Percentiles rank a stretch among this genome's conserved stretches.
Conservation (phyloP, 2,888 invertebrate genomes). For the Lepetodrilus schrolli region DNA sequence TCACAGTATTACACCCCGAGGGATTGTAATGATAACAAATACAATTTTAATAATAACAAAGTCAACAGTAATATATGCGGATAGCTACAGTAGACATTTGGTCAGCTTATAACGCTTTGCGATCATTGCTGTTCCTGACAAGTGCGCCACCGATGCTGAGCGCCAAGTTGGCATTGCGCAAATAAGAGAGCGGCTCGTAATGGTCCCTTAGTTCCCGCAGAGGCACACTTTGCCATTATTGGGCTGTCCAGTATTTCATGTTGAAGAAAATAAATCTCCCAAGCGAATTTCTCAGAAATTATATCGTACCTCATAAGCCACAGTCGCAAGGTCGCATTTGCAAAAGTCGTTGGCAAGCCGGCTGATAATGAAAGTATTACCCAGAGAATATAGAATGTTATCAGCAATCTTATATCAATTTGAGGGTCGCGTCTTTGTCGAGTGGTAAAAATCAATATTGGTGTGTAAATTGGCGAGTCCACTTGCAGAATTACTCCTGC, state of each 20-base stretch:
- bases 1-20: too few relatives aligned
- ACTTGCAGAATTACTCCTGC: neutral
- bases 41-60: too few relatives aligned
- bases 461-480: conserved; percentile 10
- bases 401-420: conserved; percentile 27
- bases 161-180: too few relatives aligned
- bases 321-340: neutral
- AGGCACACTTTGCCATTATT: neutral
- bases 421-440: conserved; percentile 9
- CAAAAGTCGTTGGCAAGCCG: neutral
- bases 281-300: neutral
- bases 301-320: neutral
- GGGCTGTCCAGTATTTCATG: neutral
- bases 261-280: conserved; percentile 9
- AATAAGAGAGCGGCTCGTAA: too few relatives aligned
- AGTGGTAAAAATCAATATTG: conserved; percentile 20
- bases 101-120: too few relatives aligned
- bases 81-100: too few relatives aligned
- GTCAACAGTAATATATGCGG: too few relatives aligned
- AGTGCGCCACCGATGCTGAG: too few relatives aligned
- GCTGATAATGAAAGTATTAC: conserved; percentile 19
- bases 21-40: too few relatives aligned
- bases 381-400: conserved; percentile 23
- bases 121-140: too few relatives aligned
- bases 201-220: neutral